Conservation (phyloP, 2,888 invertebrate genomes). For the Limenitis camilla region DNA sequence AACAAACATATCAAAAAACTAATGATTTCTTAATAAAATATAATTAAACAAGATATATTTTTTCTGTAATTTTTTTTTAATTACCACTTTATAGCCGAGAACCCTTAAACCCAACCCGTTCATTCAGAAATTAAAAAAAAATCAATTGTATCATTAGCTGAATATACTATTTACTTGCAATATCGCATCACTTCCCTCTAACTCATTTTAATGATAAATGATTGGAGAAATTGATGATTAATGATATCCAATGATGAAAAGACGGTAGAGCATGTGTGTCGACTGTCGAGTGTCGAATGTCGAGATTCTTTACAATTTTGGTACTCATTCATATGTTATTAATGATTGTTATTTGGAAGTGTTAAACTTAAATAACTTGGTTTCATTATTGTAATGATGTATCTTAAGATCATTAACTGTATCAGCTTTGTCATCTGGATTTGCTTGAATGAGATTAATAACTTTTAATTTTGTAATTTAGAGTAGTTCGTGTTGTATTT, state of each 20-base stretch:
- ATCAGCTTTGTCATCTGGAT: too few species aligned
- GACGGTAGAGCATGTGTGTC: constrained; percentile 59
- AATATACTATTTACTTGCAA: constrained; percentile 59
- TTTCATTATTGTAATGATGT: constrained; percentile 21
- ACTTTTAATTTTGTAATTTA: too few species aligned
- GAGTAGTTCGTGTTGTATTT: too few species aligned
- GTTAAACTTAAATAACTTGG: constrained; percentile 15
- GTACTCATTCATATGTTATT: constrained; percentile 61
- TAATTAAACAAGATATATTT: too few species aligned
- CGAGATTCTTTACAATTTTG: constrained; percentile 59
- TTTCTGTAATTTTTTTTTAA: too few species aligned
- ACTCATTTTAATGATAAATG: constrained; percentile 71
- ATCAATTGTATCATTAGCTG: constrained; percentile 65
- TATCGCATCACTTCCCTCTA: constrained; percentile 65
- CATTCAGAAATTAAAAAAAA: constrained; percentile 46
- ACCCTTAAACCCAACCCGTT: constrained; percentile 32
- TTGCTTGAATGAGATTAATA: too few species aligned
- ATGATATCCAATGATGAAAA: constrained; percentile 62
- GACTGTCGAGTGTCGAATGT: constrained; percentile 50
- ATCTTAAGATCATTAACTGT: not conserved
- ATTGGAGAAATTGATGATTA: constrained; percentile 56
- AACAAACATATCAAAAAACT: too few species aligned
- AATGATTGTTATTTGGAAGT: constrained; percentile 47
- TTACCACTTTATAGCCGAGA: too few species aligned
- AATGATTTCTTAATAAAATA: too few species aligned